Conservation (phyloP, 2,113 vertebrate genomes). For the Lophius piscatorius region DNA sequence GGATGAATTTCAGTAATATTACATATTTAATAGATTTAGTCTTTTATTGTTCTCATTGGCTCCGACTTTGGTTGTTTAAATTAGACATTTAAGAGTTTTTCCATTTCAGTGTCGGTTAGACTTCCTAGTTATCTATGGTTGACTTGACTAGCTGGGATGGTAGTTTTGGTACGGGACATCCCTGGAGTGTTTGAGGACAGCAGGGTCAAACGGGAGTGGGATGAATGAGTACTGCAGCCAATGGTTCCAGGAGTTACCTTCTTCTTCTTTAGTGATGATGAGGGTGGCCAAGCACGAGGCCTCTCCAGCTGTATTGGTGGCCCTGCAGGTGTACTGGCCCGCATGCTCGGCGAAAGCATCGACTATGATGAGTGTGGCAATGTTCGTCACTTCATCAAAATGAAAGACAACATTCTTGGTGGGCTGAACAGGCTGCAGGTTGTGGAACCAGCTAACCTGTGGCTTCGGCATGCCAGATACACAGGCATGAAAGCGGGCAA, state of each 20-base stretch:
- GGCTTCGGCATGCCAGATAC: conserved; percentile 87
- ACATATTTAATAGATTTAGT: too few species aligned
- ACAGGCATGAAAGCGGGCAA: conserved; percentile 89
- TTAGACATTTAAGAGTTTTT: too few species aligned
- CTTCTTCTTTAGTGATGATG: conserved; percentile 79
- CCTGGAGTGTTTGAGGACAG: conserved; percentile 2
- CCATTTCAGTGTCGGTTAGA: too few species aligned
- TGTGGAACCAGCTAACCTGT: conserved; percentile 91
- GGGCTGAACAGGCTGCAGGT: conserved; percentile 84
- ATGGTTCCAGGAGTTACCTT: conserved; percentile 69
- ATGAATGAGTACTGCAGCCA: conserved; percentile 10
- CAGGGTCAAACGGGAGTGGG: background rate
- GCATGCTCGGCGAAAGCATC: conserved; percentile 91
- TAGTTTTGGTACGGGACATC: conserved; percentile 29
- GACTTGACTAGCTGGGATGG: too few species aligned
- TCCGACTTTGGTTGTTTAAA: too few species aligned
- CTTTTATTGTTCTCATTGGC: too few species aligned
- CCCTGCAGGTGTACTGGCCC: conserved; percentile 90
- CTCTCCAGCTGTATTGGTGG: conserved; percentile 86
- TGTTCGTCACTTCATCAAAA: conserved; percentile 90
- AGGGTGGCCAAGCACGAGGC: conserved; percentile 80
- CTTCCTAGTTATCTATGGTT: too few species aligned
- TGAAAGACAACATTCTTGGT: conserved; percentile 89
- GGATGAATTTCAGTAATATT: too few species aligned
- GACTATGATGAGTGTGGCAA: conserved; percentile 91